Evolutionary conservation across 2,797 vertebrate species (phyloP).

Genomic region (Vultur gryphus): DNA sequence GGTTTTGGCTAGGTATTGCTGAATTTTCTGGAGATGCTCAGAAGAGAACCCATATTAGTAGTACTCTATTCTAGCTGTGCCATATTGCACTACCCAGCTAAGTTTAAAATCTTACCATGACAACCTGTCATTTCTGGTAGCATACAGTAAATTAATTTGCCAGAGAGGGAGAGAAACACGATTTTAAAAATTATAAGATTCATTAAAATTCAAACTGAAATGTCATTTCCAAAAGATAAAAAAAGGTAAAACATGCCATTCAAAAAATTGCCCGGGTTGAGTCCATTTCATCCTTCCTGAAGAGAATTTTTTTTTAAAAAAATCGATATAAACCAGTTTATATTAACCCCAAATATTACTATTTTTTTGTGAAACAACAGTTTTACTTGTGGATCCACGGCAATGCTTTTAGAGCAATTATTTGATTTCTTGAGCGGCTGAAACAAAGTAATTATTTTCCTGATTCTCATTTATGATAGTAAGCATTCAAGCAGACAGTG

Average conservation of each 20-base stretch:
- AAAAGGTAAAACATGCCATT: background rate
- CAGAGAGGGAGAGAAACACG: background rate
- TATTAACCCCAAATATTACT: background rate
- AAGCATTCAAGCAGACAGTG: constrained; percentile 5
- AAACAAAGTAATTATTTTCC: background rate
- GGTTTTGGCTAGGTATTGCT: background rate
- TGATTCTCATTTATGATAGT: background rate
- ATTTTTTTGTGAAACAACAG: background rate
- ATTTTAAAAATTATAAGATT: background rate
- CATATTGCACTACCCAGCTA: background rate
- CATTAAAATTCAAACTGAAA: background rate
- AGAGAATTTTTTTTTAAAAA: background rate
- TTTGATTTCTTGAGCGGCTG: background rate
- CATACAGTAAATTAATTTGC: background rate
- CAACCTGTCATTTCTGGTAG: background rate
- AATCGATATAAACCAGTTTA: background rate
- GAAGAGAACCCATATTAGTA: background rate
- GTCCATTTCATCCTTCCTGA: background rate
- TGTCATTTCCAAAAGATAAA: background rate
- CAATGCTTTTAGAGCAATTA: background rate
- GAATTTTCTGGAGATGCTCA: background rate
- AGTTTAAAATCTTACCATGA: background rate
- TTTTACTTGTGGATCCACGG: background rate
- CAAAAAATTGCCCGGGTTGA: background rate
- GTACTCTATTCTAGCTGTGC: background rate